Percentiles rank a stretch among this genome's conserved stretches.
phyloP scores from a whole-genome alignment of 2,888 invertebrate genomes.

The Sesamia inferens region DNA sequence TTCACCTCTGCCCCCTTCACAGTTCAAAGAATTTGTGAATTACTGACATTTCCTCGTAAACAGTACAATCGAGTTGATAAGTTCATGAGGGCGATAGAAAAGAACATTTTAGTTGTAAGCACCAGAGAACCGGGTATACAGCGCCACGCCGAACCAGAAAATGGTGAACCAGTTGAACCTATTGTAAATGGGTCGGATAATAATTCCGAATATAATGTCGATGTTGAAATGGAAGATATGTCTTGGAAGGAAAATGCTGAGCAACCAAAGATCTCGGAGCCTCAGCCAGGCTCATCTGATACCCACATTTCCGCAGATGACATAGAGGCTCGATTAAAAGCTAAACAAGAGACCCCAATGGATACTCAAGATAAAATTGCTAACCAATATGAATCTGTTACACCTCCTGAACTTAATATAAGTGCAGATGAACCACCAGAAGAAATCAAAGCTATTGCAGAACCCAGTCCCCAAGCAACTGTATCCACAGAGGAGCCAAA shows the following conservation, averaged over 20 bases:
- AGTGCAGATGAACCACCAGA: constrained; percentile 69
- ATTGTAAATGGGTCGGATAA: constrained; percentile 91
- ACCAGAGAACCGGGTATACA: constrained; percentile 92
- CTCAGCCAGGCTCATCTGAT: constrained; percentile 85
- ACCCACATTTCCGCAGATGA: constrained; percentile 83
- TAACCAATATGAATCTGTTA: constrained; percentile 78
- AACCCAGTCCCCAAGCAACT: constrained; percentile 59
- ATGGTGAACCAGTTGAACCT: constrained; percentile 91
- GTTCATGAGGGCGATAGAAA: constrained; percentile 98
- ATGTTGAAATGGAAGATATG: constrained; percentile 89
- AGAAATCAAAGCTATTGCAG: constrained; percentile 65
- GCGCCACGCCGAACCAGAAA: constrained; percentile 91
- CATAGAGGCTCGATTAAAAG: constrained; percentile 83
- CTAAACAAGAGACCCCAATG: constrained; percentile 83
- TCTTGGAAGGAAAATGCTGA: constrained; percentile 85
- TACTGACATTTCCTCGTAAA: constrained; percentile 96
- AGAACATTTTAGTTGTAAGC: constrained; percentile 96
- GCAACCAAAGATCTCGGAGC: constrained; percentile 76
- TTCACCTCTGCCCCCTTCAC: constrained; percentile 98
- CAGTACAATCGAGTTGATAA: constrained; percentile 99
- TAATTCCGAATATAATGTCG: constrained; percentile 89
- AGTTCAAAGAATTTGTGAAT: constrained; percentile 98
- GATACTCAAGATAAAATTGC: constrained; percentile 76
- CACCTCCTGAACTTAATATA: constrained; percentile 78
- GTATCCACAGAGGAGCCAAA: constrained; percentile 65